Base-by-base conservation (phyloP, 2,113 vertebrate genomes). In the Cairina moschata region DNA sequence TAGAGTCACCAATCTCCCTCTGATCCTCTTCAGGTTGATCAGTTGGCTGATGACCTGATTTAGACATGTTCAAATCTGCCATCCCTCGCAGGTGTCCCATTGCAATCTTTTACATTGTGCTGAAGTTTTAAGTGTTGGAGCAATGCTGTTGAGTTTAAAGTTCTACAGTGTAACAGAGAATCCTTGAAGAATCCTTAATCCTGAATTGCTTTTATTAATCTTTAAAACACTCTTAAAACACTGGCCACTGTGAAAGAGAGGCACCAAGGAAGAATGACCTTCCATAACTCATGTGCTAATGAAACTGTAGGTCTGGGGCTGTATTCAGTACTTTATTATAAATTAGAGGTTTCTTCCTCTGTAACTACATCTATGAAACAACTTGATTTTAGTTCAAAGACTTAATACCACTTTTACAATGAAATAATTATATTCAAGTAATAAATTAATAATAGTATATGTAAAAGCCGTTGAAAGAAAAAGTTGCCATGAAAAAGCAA, bases 21-120 rank as follows among this genome's bases (percentile, higher is more conserved):
- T 88, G 78, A 94, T 85, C 85, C 87, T 88, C 59, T 85, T 95
- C 79, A 90, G 50, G 36, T 88, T 74, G 89, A 38, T 92, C 16
- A 5, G 16, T 80, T 92, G 84, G 87, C 91, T 82, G 80, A 50
- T 91, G 74, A 36, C 91, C 80, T 84, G 77, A 56, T 92, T 84
- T 72, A 84, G 86, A 32, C 74, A 36, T 6, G 3, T 72, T 91
- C 63, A 78, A 81, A 58, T 85, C 84, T 77, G 58, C 32, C 71
- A 88, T 2, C 65, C 54, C 63, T 23, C 65, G 23, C 25, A 73
- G 36, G 9, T 4, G 54, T 91, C 58, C 59, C 46, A 25, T 21
- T 78, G 77, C 52, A 81, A 3, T 71, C 46, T 48, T 21, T 21
- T 21, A 48, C 46, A 5, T 48, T 48, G 46, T 3, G 10, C 20